Evolutionary conservation across 2,888 invertebrate species (phyloP).

Genomic region (Drosophila maculinotata): DNA sequence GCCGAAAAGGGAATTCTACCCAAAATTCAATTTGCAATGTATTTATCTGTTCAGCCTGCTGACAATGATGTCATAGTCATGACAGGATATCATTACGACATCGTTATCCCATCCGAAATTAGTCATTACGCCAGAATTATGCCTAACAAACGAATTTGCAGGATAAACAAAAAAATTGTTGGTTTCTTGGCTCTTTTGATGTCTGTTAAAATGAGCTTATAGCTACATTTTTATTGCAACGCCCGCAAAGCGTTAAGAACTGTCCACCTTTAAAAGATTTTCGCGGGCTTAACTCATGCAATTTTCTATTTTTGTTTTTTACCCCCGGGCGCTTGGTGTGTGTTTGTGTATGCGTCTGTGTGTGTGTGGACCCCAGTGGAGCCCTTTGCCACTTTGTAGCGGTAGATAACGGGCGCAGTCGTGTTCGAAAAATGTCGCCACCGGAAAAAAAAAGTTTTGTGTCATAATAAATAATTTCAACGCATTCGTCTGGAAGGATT

Average conservation of each 20-base stretch:
- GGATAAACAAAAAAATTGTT: conserved; percentile 14
- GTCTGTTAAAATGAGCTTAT: conserved; percentile 55
- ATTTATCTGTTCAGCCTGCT: conserved; percentile 19
- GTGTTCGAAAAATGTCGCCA: conserved; percentile 57
- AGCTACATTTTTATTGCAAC: conserved; percentile 40
- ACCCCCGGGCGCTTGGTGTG: neutral
- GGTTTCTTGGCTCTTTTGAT: conserved; percentile 38
- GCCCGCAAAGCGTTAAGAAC: conserved; percentile 27
- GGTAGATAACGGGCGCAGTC: conserved; percentile 62
- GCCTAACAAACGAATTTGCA: conserved; percentile 43
- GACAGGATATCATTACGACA: conserved; percentile 63
- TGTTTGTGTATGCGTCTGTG: conserved; percentile 5
- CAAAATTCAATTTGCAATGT: conserved; percentile 38
- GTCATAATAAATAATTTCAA: conserved; percentile 79
- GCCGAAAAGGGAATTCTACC: conserved; percentile 8
- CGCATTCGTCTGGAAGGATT: conserved; percentile 82
- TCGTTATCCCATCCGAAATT: conserved; percentile 55
- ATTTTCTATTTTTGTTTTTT: conserved; percentile 51
- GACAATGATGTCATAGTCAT: conserved; percentile 58
- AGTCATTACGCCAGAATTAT: conserved; percentile 48
- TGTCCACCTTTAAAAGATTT: conserved; percentile 59
- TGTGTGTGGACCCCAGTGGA: conserved; percentile 31
- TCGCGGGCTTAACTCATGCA: conserved; percentile 36
- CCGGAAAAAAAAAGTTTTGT: conserved; percentile 72
- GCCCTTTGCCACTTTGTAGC: conserved; percentile 56